Base-by-base conservation (phyloP, 2,113 vertebrate species). In the Forbesichthys papilliferus region DNA sequence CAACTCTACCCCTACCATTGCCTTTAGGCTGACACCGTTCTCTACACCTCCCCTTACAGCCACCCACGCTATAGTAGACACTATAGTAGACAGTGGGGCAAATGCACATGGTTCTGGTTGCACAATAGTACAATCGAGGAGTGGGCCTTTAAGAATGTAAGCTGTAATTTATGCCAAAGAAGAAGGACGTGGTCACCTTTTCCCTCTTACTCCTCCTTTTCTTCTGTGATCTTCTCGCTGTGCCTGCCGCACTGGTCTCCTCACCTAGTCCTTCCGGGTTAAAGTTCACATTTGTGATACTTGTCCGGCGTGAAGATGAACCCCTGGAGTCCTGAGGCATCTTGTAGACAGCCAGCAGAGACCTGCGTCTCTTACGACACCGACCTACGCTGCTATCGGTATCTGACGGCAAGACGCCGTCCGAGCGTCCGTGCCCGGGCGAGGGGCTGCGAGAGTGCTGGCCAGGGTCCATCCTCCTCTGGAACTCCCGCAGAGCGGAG, bases 201-300 rank as follows among this genome's bases (percentile, higher is more conserved):
- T 77, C 74, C 73, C 60, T 88, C 60, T 79, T 85, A 46, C 61
- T 84, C 56, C 61, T 87, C 57, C 61, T 84, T 42, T 82, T 88
- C 70, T 54, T 84, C 18, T 71, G 75, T 9, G 73, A 68, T 54
- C 67, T 88, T 71, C 78, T 83, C 46, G 72, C 67, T 78, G 70
- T 85, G 57, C 48, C 54, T 9, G 51, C 55, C 11, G 55, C 62
- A 8, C 79, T 77, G 53, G 75, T 77, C 33, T 80, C 83, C 0
- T 55, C 77, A 55, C 34, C 51, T 1, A 60, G 52, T 53, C 46
- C 83, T 10, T 81, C 81, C 53, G 75, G 48, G 46, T 90, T 86
- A 66, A 89, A 89, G 78, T 82, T 88, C 52, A 90, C 60, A 47
- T 89, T 86, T 6, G 87, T 86, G 71, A 87, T 74, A 73, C 73